These are phyloP conservation scores for Chlorocebus sabaeus DNA, from an alignment of 2,113 vertebrate genomes.

Conservation along the genomic window DNA sequence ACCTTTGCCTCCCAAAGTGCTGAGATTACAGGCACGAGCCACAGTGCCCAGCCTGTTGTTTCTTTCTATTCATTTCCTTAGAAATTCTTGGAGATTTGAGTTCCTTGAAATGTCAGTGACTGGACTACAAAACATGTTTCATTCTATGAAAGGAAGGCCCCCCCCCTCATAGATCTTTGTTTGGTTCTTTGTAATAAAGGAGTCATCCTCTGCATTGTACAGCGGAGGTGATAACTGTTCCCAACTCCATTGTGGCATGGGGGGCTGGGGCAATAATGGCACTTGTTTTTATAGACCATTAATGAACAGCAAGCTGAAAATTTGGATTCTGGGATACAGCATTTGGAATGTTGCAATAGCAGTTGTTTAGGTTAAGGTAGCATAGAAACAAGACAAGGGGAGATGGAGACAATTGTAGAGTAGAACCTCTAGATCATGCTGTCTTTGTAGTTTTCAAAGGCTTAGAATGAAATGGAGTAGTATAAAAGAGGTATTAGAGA, in stretches of 20 bases:
- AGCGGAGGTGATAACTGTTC: background rate
- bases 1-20: too few relatives aligned
- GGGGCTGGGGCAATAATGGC: background rate
- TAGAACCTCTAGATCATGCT: background rate
- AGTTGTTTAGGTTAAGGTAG: background rate
- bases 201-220: background rate
- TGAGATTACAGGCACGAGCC: too few relatives aligned
- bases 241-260: background rate
- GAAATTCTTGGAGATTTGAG: background rate
- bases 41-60: background rate
- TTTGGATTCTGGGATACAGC: background rate
- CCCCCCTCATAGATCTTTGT: background rate
- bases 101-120: background rate
- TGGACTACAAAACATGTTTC: background rate
- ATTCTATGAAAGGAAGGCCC: background rate
- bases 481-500: background rate
- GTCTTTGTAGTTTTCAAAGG: background rate
- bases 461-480: background rate
- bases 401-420: background rate
- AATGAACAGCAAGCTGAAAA: background rate
- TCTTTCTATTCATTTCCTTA: background rate
- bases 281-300: background rate
- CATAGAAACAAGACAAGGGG: background rate
- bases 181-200: background rate
- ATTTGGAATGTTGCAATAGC: background rate